phyloP scores from a whole-genome alignment of 2,113 vertebrate genomes.

The Protobothrops mucrosquamatus region DNA sequence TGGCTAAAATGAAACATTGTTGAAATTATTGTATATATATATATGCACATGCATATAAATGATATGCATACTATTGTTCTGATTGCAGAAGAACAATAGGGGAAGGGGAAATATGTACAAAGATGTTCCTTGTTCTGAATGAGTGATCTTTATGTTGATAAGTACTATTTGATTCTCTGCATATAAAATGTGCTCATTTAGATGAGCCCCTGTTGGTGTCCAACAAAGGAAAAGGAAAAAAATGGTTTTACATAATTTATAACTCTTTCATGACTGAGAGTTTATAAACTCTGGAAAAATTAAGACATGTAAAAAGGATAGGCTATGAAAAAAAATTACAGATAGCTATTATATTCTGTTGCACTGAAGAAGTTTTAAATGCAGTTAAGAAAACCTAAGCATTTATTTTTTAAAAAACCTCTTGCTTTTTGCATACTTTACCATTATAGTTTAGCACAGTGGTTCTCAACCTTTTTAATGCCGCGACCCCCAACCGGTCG shows the following conservation, averaged over 20 bases:
- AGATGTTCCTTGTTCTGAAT: background rate
- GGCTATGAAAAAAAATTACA: background rate
- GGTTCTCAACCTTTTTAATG: too few relatives aligned
- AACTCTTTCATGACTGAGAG: background rate
- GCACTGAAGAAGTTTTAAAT: background rate
- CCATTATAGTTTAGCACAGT: background rate
- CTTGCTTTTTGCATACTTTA: background rate
- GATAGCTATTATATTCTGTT: background rate
- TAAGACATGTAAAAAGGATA: background rate
- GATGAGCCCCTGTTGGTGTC: background rate
- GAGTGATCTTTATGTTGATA: background rate
- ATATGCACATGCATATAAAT: conserved; percentile 28
- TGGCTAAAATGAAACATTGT: conserved; percentile 13
- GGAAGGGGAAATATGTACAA: background rate
- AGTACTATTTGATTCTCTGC: background rate
- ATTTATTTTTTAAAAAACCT: background rate
- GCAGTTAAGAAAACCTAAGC: background rate
- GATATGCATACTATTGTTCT: conserved; percentile 20
- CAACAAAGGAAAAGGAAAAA: background rate
- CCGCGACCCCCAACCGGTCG: too few relatives aligned
- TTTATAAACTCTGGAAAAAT: background rate
- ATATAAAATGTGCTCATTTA: background rate
- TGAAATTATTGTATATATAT: conserved; percentile 48
- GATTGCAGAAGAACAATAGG: background rate
- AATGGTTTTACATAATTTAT: background rate